Percentiles rank a stretch among this genome's conserved stretches.
phyloP scores from a whole-genome alignment of 23 tunicate genomes.

The Diplosoma virens region DNA sequence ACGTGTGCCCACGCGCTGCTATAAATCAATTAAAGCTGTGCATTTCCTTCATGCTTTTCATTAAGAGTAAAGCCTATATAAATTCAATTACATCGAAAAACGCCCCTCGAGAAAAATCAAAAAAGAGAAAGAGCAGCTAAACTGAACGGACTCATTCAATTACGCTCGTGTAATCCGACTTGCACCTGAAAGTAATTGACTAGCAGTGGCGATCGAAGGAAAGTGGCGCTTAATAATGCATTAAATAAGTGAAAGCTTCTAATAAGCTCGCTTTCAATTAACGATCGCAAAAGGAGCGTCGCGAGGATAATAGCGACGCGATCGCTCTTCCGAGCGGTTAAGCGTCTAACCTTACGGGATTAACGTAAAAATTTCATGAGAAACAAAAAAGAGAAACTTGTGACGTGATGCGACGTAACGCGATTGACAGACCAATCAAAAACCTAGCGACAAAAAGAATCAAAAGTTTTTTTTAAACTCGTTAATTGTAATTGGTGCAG shows the following conservation, averaged over 20 bases:
- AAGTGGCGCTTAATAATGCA: constrained; percentile 32
- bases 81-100: too few relatives aligned
- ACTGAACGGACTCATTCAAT: not conserved
- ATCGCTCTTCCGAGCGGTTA: constrained; percentile 23
- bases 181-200: not conserved
- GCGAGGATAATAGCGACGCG: not conserved
- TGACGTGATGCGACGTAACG: not conserved
- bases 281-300: not conserved
- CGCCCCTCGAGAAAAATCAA: too few relatives aligned
- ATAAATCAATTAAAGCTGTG: too few relatives aligned
- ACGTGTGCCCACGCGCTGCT: too few relatives aligned
- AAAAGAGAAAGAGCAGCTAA: too few relatives aligned
- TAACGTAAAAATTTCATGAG: constrained; percentile 45
- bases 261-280: constrained; percentile 33
- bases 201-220: not conserved
- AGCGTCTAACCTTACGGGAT: constrained; percentile 40
- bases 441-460: too few relatives aligned
- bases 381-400: not conserved
- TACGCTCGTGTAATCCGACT: not conserved
- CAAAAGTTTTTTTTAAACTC: too few relatives aligned
- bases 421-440: not conserved
- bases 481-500: too few relatives aligned
- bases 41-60: too few relatives aligned
- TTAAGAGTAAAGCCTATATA: too few relatives aligned
- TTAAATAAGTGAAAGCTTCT: constrained; percentile 8